phyloP scores from a whole-genome alignment of 1,140 invertebrate genomes.

The Scaptomyza hsui region DNA sequence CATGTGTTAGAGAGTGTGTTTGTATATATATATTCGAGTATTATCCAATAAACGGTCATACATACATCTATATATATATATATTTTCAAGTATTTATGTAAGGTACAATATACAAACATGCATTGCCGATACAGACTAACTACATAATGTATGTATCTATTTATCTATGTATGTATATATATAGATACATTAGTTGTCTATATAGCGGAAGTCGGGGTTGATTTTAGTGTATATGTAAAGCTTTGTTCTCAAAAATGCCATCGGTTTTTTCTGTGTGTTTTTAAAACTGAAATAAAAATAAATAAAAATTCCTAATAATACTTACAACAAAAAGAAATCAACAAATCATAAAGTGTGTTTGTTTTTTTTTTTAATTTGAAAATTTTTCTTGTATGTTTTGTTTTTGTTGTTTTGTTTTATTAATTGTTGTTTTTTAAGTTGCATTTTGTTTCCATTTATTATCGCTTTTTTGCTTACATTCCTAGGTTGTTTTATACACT shows the following conservation, averaged over 20 bases:
- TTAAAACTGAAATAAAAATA: slow-evolving; percentile 31
- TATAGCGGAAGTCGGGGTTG: slow-evolving; percentile 46
- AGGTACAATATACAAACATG: slow-evolving; percentile 55
- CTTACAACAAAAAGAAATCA: slow-evolving; percentile 19
- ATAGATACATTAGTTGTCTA: slow-evolving; percentile 41
- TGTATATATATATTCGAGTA: slow-evolving; percentile 12
- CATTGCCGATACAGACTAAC: slow-evolving; percentile 40
- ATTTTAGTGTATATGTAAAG: slow-evolving; percentile 39
- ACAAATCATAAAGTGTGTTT: slow-evolving; percentile 11
- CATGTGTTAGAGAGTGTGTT: not conserved
- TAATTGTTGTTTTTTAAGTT: slow-evolving; percentile 67
- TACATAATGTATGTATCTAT: slow-evolving; percentile 16
- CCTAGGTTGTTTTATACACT: slow-evolving; percentile 57
- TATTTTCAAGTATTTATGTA: slow-evolving; percentile 19
- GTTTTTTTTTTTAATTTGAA: slow-evolving; percentile 24
- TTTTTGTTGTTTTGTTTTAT: slow-evolving; percentile 46
- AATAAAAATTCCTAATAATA: slow-evolving; percentile 1
- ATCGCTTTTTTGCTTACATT: slow-evolving; percentile 70
- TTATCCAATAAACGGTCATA: slow-evolving; percentile 24
- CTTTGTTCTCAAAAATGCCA: slow-evolving; percentile 43
- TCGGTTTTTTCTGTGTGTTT: slow-evolving; percentile 11
- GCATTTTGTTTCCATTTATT: slow-evolving; percentile 75
- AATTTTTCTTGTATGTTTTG: slow-evolving; percentile 23
- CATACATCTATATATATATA: slow-evolving; percentile 1
- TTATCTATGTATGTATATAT: slow-evolving; percentile 9